Conservation (phyloP, 2,113 vertebrate species). For the Poeciliopsis prolifica region DNA sequence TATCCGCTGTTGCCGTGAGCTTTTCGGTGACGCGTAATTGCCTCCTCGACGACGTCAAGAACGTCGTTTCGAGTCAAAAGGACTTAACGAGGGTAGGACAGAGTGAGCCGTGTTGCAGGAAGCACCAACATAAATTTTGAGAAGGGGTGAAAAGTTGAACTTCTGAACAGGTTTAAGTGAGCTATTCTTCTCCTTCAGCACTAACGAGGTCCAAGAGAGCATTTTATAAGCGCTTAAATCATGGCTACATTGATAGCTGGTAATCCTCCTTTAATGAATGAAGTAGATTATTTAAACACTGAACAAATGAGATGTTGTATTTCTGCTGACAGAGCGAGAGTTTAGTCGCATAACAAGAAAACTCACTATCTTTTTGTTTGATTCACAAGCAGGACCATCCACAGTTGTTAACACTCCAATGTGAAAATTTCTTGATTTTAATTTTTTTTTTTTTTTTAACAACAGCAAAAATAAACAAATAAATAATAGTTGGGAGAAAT, state of each 20-base stretch:
- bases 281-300: slow-evolving; percentile 16
- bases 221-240: slow-evolving; percentile 13
- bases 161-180: slow-evolving; percentile 22
- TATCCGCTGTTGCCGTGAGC: slow-evolving; percentile 34
- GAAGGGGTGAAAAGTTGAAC: slow-evolving; percentile 16
- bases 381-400: too few relatives aligned
- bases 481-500: too few relatives aligned
- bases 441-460: too few relatives aligned
- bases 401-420: too few relatives aligned
- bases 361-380: background rate
- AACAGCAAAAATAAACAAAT: too few relatives aligned
- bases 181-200: background rate
- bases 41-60: slow-evolving; percentile 56
- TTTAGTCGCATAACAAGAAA: background rate
- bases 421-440: too few relatives aligned
- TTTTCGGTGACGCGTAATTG: slow-evolving; percentile 52
- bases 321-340: background rate
- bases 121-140: slow-evolving; percentile 13
- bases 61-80: slow-evolving; percentile 38
- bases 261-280: slow-evolving; percentile 23
- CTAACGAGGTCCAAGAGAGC: background rate
- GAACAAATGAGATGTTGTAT: background rate
- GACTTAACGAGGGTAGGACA: background rate
- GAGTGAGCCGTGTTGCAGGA: slow-evolving; percentile 1
- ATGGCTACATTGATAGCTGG: slow-evolving; percentile 3